Evolutionary conservation across 2,113 vertebrate species (phyloP).

Genomic region (Lonchura striata): DNA sequence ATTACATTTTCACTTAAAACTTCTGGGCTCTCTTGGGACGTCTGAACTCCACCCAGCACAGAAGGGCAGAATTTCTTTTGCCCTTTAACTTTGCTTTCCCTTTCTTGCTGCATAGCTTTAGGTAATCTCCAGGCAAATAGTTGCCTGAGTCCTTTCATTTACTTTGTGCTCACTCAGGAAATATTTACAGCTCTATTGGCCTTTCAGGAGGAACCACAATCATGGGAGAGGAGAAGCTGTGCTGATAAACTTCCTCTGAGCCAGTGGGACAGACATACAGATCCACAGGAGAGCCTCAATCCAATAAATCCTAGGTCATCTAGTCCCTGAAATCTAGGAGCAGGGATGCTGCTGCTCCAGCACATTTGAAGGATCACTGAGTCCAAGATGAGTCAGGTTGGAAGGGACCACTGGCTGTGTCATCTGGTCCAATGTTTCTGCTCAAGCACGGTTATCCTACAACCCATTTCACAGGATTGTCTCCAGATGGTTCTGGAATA

Average conservation of each 20-base stretch:
- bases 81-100: neutral
- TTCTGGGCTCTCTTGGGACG: neutral
- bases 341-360: neutral
- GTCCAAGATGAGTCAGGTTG: neutral
- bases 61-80: neutral
- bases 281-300: neutral
- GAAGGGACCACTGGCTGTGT: neutral
- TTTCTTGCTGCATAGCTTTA: neutral
- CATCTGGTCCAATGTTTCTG: too few relatives aligned
- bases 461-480: neutral
- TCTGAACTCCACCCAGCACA: neutral
- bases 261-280: neutral
- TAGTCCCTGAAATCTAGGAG: neutral
- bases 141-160: neutral
- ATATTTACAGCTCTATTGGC: neutral
- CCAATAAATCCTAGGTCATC: neutral
- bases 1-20: constrained; percentile 9
- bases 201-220: neutral
- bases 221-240: neutral
- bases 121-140: neutral
- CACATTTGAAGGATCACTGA: neutral
- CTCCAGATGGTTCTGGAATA: neutral
- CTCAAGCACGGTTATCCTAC: neutral
- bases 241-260: neutral
- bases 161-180: neutral